Evolutionary conservation across 2,797 vertebrate genomes (phyloP), one percentile per base, ranked within the genome.

Genomic region (Alectoris magna): DNA sequence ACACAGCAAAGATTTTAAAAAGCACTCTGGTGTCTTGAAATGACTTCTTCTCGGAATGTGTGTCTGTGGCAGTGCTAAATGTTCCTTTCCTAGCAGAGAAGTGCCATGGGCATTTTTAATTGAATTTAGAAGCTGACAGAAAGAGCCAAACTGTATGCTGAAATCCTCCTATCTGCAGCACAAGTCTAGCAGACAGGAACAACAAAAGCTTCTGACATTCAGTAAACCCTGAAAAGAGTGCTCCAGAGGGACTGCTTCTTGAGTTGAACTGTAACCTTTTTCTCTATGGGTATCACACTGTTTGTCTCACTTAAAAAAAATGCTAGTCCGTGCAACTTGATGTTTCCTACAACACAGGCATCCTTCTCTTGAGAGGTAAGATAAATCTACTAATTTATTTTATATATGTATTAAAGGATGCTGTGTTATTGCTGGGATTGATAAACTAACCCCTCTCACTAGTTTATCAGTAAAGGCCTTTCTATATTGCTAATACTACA

Each of bases 1-100:
- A 34, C 41, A 18, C 22, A 62, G 76, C 44, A 58, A 72, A 73
- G 38, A 36, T 59, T 93, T 91, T 85, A 58, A 87, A 83, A 90
- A 77, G 62, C 34, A 7, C 55, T 88, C 93, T 91, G 83, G 68
- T 82, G 80, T 68, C 81, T 95, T 80, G 66, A 88, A 94, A 90
- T 78, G 69, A 58, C 77, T 91, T 56, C 91, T 91, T 56, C 92
- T 91, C 63, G 80, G 90, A 96, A 93, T 43, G 84, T 94, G 75
- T 70, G 67, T 88, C 90, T 91, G 75, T 55, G 58, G 48, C 94
- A 92, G 91, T 66, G 79, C 91, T 84, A 86, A 89, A 84, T 44
- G 86, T 84, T 31, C 31, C 44, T 58, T 96, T 93, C 94, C 94
- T 95, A 96, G 91, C 85, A 95, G 81, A 91, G 59, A 76, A 94